Conservation (phyloP, 2,797 vertebrate species). For the Pangasius djambal region DNA sequence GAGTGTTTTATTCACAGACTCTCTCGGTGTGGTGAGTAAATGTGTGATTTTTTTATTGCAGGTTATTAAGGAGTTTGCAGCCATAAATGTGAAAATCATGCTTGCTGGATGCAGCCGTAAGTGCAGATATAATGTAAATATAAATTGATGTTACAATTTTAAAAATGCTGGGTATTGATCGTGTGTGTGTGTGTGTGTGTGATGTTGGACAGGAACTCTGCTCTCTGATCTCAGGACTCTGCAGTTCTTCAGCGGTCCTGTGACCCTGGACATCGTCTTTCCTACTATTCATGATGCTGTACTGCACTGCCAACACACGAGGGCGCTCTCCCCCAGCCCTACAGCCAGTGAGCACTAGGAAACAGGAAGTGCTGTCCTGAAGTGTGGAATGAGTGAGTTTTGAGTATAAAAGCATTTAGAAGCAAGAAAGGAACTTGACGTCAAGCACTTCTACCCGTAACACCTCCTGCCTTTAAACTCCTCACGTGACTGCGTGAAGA, state of each 20-base stretch:
- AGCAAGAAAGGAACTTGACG: neutral
- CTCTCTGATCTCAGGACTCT: slow-evolving; percentile 80
- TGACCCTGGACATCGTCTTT: slow-evolving; percentile 79
- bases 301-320: slow-evolving; percentile 75
- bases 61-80: slow-evolving; percentile 89
- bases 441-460: neutral
- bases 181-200: neutral
- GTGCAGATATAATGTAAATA: slow-evolving; percentile 58
- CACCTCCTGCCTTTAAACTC: slow-evolving; percentile 11
- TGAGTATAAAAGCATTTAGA: too few relatives aligned
- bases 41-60: slow-evolving; percentile 64
- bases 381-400: neutral
- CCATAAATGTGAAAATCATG: slow-evolving; percentile 79
- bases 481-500: neutral
- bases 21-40: neutral
- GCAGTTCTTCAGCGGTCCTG: slow-evolving; percentile 80
- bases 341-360: neutral
- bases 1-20: neutral
- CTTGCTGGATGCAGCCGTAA: slow-evolving; percentile 89
- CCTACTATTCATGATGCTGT: slow-evolving; percentile 90
- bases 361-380: neutral
- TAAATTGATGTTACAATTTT: too few relatives aligned
- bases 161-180: neutral
- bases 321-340: neutral
- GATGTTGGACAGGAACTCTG: slow-evolving; percentile 75